Percentiles rank a stretch among this genome's conserved stretches.
phyloP scores from a whole-genome alignment of 2,797 vertebrate species.

The Alosa sapidissima region DNA sequence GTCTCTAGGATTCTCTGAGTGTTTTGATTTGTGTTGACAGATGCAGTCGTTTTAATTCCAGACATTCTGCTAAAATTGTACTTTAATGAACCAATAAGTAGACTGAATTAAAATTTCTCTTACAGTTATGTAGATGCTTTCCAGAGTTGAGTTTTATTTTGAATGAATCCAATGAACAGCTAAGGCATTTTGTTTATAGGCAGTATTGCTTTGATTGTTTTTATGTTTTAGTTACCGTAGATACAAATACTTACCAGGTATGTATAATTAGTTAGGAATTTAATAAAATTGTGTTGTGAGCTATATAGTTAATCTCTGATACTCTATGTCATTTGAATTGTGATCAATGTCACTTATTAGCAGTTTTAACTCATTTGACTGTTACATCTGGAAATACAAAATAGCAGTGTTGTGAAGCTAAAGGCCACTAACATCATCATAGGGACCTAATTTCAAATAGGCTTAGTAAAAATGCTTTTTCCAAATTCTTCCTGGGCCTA shows the following conservation, averaged over 20 bases:
- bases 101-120: background rate
- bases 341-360: too few species aligned
- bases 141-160: background rate
- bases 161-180: background rate
- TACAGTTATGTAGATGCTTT: background rate
- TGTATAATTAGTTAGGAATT: too few species aligned
- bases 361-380: too few species aligned
- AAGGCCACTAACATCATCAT: background rate
- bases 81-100: background rate
- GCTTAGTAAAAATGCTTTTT: too few species aligned
- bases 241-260: too few species aligned
- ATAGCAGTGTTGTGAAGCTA: background rate
- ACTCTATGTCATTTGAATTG: too few species aligned
- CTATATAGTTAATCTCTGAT: too few species aligned
- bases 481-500: too few species aligned
- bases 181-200: background rate
- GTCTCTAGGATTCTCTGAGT: background rate
- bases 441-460: background rate
- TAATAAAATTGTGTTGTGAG: too few species aligned
- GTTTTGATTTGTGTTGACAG: background rate
- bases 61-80: background rate
- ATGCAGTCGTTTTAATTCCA: background rate
- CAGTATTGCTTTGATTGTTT: background rate
- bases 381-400: too few species aligned
- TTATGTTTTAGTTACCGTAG: too few species aligned